Percentiles rank a stretch among this genome's conserved stretches.
phyloP scores from a whole-genome alignment of 2,113 vertebrate genomes.

The Eonycteris spelaea region DNA sequence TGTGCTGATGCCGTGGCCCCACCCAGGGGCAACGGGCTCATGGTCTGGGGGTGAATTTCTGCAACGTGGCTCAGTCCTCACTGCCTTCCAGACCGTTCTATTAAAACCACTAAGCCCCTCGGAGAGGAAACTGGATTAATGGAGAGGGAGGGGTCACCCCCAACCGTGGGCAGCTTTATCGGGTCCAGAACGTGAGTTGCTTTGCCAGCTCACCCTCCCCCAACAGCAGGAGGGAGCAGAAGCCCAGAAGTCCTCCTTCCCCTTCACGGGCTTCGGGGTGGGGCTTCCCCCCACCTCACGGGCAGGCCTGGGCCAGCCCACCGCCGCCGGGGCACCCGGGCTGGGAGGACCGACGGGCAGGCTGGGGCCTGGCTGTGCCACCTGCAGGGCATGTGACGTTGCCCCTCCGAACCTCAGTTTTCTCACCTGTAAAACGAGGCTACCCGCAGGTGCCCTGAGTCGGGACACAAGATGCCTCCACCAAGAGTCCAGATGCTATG shows the following conservation, averaged over 20 bases:
- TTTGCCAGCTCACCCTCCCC: not conserved
- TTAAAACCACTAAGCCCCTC: not conserved
- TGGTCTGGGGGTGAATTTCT: not conserved
- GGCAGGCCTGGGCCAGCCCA: not conserved
- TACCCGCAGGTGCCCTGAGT: not conserved
- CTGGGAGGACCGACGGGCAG: not conserved
- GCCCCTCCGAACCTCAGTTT: not conserved
- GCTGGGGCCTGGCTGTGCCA: not conserved
- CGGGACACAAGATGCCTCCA: not conserved
- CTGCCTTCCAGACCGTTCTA: not conserved
- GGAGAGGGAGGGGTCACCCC: not conserved
- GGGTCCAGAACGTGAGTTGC: not conserved
- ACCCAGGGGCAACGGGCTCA: not conserved
- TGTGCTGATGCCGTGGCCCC: not conserved
- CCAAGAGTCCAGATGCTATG: accelerated
- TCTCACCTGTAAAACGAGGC: not conserved
- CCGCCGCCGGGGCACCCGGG: too few relatives aligned
- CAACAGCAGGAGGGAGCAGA: too few relatives aligned
- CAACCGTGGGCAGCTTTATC: too few relatives aligned
- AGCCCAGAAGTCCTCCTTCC: not conserved
- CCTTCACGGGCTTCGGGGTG: accelerated
- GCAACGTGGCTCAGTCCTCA: not conserved
- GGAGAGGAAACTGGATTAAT: not conserved
- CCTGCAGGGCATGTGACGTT: not conserved
- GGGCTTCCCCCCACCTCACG: not conserved